These are phyloP conservation scores for Athalia rosae DNA, from an alignment of 2,888 invertebrate genomes.

Conservation along the genomic window DNA sequence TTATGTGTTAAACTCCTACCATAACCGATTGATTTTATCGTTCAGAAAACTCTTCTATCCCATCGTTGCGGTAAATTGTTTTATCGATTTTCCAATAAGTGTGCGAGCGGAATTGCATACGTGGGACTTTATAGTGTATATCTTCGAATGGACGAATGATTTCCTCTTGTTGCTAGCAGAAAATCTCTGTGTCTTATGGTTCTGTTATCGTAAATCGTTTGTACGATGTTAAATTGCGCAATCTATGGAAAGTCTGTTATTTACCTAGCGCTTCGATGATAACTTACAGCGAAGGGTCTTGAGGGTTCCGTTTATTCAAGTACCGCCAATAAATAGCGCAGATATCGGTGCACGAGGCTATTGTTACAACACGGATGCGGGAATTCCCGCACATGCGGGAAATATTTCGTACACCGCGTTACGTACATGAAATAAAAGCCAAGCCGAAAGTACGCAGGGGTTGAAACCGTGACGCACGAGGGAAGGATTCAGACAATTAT, in stretches of 20 bases:
- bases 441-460: neutral
- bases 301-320: slow-evolving; percentile 22
- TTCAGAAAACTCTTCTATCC: no score
- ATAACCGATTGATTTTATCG: no score
- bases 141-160: slow-evolving; percentile 38
- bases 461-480: slow-evolving; percentile 15
- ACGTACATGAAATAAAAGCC: neutral
- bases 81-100: no score
- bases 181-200: slow-evolving; percentile 41
- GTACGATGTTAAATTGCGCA: slow-evolving; percentile 33
- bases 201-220: slow-evolving; percentile 41
- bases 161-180: slow-evolving; percentile 30
- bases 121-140: neutral
- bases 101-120: no score
- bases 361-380: neutral
- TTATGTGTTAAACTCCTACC: no score
- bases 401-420: neutral
- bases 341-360: slow-evolving; percentile 24
- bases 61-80: no score
- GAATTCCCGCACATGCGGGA: no score
- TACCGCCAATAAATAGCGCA: slow-evolving; percentile 38
- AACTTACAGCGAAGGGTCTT: slow-evolving; percentile 41
- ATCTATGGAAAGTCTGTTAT: slow-evolving; percentile 40
- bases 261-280: slow-evolving; percentile 31
- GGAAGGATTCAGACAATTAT: slow-evolving; percentile 20